Conservation (phyloP, 2,113 vertebrate genomes). For the Nothoprocta pentlandii region DNA sequence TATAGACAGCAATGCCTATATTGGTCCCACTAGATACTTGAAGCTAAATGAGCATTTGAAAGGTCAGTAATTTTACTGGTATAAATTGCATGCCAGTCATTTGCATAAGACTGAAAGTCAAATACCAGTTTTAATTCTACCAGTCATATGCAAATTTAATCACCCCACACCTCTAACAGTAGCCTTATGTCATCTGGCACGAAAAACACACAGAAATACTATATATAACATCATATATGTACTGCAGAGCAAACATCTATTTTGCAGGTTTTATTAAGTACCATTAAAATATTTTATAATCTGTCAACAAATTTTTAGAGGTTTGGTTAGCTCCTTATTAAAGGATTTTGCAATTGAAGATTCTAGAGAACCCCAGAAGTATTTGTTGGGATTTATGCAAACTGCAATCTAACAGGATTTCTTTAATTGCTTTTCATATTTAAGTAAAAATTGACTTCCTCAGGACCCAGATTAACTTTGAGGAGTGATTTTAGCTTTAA, state of each 20-base stretch:
- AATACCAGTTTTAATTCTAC: constrained; percentile 79
- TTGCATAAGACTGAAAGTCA: constrained; percentile 82
- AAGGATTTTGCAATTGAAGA: constrained; percentile 2
- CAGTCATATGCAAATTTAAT: constrained; percentile 80
- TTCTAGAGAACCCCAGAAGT: constrained; percentile 13
- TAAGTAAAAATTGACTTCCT: neutral
- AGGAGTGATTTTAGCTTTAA: neutral
- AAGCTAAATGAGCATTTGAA: constrained; percentile 79
- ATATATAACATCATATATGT: neutral
- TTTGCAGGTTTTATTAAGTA: constrained; percentile 63
- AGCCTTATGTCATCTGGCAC: constrained; percentile 50
- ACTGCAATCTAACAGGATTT: neutral
- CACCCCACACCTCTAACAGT: constrained; percentile 43
- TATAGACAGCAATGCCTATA: constrained; percentile 60
- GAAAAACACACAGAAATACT: constrained; percentile 61
- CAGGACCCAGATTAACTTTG: neutral
- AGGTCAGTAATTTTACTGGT: constrained; percentile 83
- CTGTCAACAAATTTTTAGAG: constrained; percentile 46
- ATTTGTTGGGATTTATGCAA: neutral
- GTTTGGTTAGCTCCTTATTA: neutral
- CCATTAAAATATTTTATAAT: constrained; percentile 36
- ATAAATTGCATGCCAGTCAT: constrained; percentile 79
- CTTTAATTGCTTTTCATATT: neutral
- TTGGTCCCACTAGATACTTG: constrained; percentile 67
- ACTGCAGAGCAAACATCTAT: constrained; percentile 31